phyloP scores from a whole-genome alignment of 2,888 invertebrate genomes.

The Drosophila kambysellisi region DNA sequence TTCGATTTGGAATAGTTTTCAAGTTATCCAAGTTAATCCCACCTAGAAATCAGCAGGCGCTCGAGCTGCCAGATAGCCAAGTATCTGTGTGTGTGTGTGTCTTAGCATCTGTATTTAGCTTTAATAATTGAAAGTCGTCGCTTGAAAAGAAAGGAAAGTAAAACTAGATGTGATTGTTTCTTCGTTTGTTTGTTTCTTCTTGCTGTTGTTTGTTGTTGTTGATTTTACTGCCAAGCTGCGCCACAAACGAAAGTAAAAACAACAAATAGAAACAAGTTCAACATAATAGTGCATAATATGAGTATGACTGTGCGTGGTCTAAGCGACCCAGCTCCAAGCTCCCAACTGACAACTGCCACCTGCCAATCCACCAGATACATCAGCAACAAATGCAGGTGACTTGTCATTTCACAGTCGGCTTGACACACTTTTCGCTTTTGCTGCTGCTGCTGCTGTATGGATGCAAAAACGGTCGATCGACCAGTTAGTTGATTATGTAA shows the following conservation, averaged over 20 bases:
- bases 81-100: slow-evolving; percentile 7
- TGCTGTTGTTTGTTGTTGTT: slow-evolving; percentile 47
- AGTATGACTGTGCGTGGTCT: slow-evolving; percentile 30
- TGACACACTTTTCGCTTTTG: slow-evolving; percentile 65
- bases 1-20: slow-evolving; percentile 40
- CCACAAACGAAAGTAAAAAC: slow-evolving; percentile 73
- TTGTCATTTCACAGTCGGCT: slow-evolving; percentile 57
- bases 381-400: slow-evolving; percentile 33
- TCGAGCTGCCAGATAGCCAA: neutral
- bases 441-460: slow-evolving; percentile 10
- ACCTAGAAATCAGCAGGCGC: neutral
- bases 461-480: slow-evolving; percentile 22
- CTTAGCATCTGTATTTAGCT: slow-evolving; percentile 44
- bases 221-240: slow-evolving; percentile 38
- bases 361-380: slow-evolving; percentile 49
- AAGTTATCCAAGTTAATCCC: neutral
- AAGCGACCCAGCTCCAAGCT: slow-evolving; percentile 16
- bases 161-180: slow-evolving; percentile 70
- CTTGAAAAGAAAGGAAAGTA: slow-evolving; percentile 72
- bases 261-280: slow-evolving; percentile 69
- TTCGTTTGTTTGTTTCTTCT: slow-evolving; percentile 48
- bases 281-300: slow-evolving; percentile 64
- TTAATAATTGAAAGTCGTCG: slow-evolving; percentile 74
- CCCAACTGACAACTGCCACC: slow-evolving; percentile 25
- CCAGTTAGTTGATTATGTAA: slow-evolving; percentile 67